These are phyloP conservation scores for Australoheros facetus DNA, from an alignment of 2,797 vertebrate species.

Conservation along the genomic window DNA sequence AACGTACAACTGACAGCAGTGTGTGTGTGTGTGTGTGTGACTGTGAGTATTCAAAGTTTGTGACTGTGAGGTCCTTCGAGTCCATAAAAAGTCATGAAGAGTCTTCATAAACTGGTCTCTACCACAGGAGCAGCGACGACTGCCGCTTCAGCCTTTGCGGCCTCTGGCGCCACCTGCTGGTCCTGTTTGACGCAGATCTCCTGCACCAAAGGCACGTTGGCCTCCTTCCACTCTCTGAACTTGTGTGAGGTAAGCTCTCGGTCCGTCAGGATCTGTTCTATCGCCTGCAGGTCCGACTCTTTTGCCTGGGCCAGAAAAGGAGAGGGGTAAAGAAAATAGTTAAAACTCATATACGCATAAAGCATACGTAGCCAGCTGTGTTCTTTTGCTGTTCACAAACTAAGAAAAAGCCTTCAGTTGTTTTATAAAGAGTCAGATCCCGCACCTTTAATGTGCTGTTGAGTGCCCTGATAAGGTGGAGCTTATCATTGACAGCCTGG, in stretches of 20 bases:
- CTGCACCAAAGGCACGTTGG: conserved; percentile 86
- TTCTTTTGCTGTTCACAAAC: not conserved
- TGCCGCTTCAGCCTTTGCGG: conserved; percentile 47
- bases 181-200: conserved; percentile 83
- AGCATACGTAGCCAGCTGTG: not conserved
- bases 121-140: conserved; percentile 62
- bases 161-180: conserved; percentile 70
- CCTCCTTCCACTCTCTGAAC: conserved; percentile 92
- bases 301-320: conserved; percentile 84
- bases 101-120: conserved; percentile 78
- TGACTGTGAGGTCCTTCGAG: conserved; percentile 11
- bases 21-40: conserved; percentile 9
- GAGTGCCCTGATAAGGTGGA: conserved; percentile 91
- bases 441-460: conserved; percentile 97
- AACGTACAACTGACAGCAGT: conserved; percentile 32
- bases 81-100: not conserved
- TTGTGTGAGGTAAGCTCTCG: conserved; percentile 84
- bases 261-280: conserved; percentile 89
- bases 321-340: not conserved
- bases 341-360: not conserved
- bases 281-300: conserved; percentile 89
- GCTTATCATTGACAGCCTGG: conserved; percentile 90
- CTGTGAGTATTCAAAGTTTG: conserved; percentile 5
- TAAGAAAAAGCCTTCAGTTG: not conserved
- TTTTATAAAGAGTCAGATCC: not conserved